Evolutionary conservation across 2,113 vertebrate species (phyloP).

Genomic region (Elephas maximus): DNA sequence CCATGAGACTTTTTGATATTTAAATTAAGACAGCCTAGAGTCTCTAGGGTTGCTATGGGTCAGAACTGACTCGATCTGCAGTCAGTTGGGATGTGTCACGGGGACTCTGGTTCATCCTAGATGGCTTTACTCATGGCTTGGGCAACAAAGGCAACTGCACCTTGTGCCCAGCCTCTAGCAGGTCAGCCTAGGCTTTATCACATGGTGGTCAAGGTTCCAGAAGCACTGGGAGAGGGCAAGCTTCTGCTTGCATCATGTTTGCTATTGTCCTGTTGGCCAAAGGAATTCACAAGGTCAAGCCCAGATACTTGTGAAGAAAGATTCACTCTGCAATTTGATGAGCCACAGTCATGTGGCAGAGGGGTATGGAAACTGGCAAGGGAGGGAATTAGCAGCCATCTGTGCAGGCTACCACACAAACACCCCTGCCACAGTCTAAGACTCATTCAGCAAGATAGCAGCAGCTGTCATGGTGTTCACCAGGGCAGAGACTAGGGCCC

Average conservation of each 20-base stretch:
- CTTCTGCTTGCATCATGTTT: background rate
- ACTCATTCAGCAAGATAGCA: no score
- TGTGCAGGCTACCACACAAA: fast-evolving
- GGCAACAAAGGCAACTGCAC: background rate
- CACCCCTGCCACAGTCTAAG: background rate
- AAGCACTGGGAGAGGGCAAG: background rate
- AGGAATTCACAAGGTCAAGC: background rate
- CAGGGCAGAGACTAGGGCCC: background rate
- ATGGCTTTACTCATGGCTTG: background rate
- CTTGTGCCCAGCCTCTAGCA: no score
- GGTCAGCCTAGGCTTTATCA: background rate
- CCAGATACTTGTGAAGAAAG: no score
- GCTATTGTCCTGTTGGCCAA: background rate
- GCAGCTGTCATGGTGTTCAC: background rate
- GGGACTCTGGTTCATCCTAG: background rate
- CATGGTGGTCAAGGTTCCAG: background rate
- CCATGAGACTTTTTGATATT: background rate
- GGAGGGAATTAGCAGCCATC: background rate
- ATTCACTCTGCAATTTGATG: no score
- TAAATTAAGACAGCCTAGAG: background rate
- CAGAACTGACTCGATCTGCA: background rate
- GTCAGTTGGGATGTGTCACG: background rate
- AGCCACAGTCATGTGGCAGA: background rate
- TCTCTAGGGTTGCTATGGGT: no score
- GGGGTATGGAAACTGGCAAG: background rate